A percentile compares a stretch with the other conserved stretches of the same genome.
phyloP scores from a whole-genome alignment of 2,888 invertebrate genomes.

The Orgyia antiqua region DNA sequence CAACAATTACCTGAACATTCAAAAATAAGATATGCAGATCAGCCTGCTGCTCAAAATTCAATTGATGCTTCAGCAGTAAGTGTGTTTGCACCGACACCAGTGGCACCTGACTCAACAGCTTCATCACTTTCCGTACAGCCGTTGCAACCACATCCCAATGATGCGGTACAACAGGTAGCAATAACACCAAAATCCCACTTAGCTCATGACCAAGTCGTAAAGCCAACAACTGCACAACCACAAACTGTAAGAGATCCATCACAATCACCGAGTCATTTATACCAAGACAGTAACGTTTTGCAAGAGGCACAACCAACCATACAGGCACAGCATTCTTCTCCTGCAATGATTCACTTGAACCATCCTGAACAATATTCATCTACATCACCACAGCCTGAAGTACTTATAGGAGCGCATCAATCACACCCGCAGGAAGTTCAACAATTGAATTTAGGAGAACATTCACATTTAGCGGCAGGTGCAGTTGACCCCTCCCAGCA shows the following conservation, averaged over 20 bases:
- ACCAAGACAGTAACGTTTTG: constrained; percentile 1
- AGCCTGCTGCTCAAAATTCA: background rate
- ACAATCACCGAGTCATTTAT: background rate
- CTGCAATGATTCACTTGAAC: background rate
- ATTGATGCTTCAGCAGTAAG: background rate
- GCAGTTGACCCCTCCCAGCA: background rate
- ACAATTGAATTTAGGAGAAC: constrained; percentile 5
- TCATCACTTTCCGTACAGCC: constrained; percentile 8
- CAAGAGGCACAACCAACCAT: background rate
- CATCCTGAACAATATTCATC: constrained; percentile 1
- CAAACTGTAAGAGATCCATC: background rate
- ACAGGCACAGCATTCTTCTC: background rate
- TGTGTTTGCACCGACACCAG: background rate
- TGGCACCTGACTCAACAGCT: constrained; percentile 7
- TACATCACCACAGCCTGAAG: constrained; percentile 3
- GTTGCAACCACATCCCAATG: constrained; percentile 6
- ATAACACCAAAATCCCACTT: constrained; percentile 9
- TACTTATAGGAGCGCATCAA: background rate
- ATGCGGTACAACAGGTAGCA: constrained; percentile 2
- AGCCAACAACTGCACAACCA: constrained; percentile 20
- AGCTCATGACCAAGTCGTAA: constrained; percentile 12
- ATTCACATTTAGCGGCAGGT: background rate
- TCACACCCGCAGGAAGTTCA: constrained; percentile 2
- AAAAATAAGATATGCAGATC: constrained; percentile 2
- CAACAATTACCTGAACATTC: constrained; percentile 1